Percentiles rank a stretch among this genome's conserved stretches.
These are phyloP conservation scores for Cantharis lateralis DNA, from an alignment of 2,888 invertebrate genomes.

Conservation along the genomic window DNA sequence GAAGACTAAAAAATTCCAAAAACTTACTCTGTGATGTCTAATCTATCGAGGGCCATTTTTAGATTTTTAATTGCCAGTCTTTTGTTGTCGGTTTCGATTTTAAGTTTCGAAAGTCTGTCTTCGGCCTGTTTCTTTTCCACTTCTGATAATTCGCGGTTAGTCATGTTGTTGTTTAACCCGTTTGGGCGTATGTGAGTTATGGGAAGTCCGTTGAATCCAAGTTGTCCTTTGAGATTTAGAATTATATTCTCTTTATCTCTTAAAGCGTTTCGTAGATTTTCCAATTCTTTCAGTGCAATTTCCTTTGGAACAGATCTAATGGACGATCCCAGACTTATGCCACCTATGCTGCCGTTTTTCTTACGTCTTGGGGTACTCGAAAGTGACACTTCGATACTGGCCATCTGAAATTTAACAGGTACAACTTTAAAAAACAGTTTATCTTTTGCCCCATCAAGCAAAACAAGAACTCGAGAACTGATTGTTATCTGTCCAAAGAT, in stretches of 20 bases:
- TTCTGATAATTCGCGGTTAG: slow-evolving; percentile 55
- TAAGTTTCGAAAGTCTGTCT: slow-evolving; percentile 63
- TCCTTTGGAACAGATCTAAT: slow-evolving; percentile 52
- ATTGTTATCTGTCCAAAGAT: background rate
- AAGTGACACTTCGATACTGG: slow-evolving; percentile 81
- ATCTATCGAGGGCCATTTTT: slow-evolving; percentile 76
- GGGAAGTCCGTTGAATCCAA: slow-evolving; percentile 63
- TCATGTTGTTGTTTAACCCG: slow-evolving; percentile 41
- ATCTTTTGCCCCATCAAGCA: background rate
- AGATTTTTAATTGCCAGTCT: slow-evolving; percentile 80
- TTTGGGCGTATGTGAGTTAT: slow-evolving; percentile 44
- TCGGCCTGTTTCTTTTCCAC: slow-evolving; percentile 64
- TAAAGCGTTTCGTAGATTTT: slow-evolving; percentile 71
- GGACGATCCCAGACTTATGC: slow-evolving; percentile 46
- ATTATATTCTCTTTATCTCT: slow-evolving; percentile 83
- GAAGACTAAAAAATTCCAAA: background rate
- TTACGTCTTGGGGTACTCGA: slow-evolving; percentile 67
- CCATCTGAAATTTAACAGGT: slow-evolving; percentile 66
- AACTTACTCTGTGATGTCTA: slow-evolving; percentile 87
- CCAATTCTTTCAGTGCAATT: slow-evolving; percentile 64
- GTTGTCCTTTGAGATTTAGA: slow-evolving; percentile 73
- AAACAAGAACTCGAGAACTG: background rate
- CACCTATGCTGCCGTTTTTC: slow-evolving; percentile 48
- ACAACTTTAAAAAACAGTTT: background rate
- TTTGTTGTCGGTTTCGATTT: slow-evolving; percentile 76